phyloP scores from a whole-genome alignment of 2,113 vertebrate genomes.

The Lycocorax pyrrhopterus region DNA sequence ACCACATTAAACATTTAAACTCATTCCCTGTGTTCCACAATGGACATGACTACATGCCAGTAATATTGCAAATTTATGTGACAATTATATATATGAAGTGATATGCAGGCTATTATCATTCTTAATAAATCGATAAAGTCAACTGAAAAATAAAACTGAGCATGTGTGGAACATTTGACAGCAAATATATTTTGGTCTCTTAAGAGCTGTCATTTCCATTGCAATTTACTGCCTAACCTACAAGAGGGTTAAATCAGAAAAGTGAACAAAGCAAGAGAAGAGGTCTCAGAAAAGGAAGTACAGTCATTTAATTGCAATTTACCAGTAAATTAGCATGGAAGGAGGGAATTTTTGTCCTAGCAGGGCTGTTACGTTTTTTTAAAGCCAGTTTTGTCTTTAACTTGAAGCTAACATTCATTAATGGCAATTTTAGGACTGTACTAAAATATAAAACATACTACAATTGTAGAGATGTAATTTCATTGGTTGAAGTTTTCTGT shows the following conservation, averaged over 20 bases:
- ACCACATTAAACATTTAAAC: neutral
- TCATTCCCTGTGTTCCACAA: neutral
- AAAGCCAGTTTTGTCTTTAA: conserved; percentile 40
- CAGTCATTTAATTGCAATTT: conserved; percentile 14
- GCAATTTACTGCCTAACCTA: conserved; percentile 38
- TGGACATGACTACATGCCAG: neutral
- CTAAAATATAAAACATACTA: conserved; percentile 43
- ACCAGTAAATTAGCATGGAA: conserved; percentile 28
- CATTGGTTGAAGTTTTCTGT: conserved; percentile 73
- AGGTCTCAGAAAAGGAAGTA: conserved; percentile 16
- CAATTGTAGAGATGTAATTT: conserved; percentile 59
- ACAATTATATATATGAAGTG: conserved; percentile 39
- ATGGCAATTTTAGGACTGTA: conserved; percentile 43
- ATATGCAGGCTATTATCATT: conserved; percentile 46
- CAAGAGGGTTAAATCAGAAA: conserved; percentile 42
- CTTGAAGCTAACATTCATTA: conserved; percentile 39
- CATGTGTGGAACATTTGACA: conserved; percentile 24
- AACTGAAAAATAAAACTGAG: conserved; percentile 64
- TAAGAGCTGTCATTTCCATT: conserved; percentile 29
- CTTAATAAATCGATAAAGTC: conserved; percentile 57
- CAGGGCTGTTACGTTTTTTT: neutral
- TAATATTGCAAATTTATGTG: conserved; percentile 29
- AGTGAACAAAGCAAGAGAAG: conserved; percentile 40
- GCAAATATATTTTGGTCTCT: conserved; percentile 36
- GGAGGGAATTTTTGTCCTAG: conserved; percentile 20